phyloP scores from a whole-genome alignment of 2,888 invertebrate genomes.

The Synergus laeviventris region DNA sequence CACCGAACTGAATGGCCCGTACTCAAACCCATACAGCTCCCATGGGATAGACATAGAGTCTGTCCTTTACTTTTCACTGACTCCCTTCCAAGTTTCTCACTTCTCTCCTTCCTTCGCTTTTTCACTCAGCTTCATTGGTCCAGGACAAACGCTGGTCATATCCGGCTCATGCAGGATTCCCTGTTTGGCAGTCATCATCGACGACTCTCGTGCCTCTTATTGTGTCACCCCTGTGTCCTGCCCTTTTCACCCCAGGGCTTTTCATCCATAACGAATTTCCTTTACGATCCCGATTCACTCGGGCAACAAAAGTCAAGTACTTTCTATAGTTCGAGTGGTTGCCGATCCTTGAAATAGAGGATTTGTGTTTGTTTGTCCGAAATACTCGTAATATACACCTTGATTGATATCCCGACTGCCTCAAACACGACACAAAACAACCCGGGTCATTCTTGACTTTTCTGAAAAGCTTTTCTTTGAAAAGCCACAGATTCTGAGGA shows the following conservation, averaged over 20 bases:
- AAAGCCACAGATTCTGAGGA: not conserved
- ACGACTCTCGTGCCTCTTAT: conserved; percentile 22
- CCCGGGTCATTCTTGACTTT: not conserved
- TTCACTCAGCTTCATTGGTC: conserved; percentile 21
- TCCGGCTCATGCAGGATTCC: conserved; percentile 18
- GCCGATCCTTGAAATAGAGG: conserved; percentile 28
- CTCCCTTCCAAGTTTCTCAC: conserved; percentile 33
- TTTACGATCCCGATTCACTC: conserved; percentile 36
- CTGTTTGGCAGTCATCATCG: conserved; percentile 36
- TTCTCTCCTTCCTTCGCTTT: not conserved
- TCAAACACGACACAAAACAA: conserved; percentile 30
- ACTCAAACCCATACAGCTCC: conserved; percentile 58
- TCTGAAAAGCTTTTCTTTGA: conserved; percentile 12
- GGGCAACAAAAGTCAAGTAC: conserved; percentile 38
- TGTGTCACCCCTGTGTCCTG: conserved; percentile 6
- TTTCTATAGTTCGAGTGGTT: conserved; percentile 39
- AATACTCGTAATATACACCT: conserved; percentile 18
- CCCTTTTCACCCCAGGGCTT: conserved; percentile 22
- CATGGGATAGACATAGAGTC: conserved; percentile 56
- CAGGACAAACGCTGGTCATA: conserved; percentile 1
- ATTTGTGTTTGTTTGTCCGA: conserved; percentile 38
- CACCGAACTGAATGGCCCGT: conserved; percentile 68
- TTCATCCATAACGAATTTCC: conserved; percentile 39
- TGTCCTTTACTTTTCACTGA: conserved; percentile 46
- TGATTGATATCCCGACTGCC: conserved; percentile 29